Conservation (phyloP, 2,113 vertebrate genomes). For the Pedionomus torquatus region DNA sequence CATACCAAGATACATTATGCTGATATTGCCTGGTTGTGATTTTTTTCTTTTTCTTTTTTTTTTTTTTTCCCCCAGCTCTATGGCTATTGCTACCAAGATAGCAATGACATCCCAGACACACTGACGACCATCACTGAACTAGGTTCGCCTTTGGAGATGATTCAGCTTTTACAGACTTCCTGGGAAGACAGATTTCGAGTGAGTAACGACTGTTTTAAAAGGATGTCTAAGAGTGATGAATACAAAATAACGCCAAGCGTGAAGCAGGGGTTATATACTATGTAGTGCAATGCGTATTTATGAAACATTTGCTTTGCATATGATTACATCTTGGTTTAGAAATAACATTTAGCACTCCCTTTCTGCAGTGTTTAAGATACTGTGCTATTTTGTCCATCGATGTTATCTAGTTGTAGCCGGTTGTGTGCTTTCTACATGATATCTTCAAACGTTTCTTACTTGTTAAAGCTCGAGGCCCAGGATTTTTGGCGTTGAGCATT, state of each 20-base stretch:
- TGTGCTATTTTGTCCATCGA: neutral
- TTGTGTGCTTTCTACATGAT: neutral
- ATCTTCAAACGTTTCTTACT: neutral
- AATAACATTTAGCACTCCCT: neutral
- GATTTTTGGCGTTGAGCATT: neutral
- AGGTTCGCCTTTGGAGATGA: constrained; percentile 90
- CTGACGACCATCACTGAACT: constrained; percentile 92
- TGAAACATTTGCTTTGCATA: neutral
- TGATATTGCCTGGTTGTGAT: neutral
- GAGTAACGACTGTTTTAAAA: constrained; percentile 59
- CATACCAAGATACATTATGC: fast-evolving
- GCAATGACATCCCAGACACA: constrained; percentile 85
- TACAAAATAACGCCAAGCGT: neutral
- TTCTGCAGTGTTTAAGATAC: neutral
- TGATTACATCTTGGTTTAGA: neutral
- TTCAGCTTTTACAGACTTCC: constrained; percentile 89
- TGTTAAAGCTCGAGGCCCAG: neutral
- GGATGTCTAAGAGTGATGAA: neutral
- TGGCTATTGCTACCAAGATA: constrained; percentile 91
- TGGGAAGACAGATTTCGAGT: constrained; percentile 92
- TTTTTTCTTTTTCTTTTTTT: constrained; percentile 42
- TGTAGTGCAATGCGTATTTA: neutral
- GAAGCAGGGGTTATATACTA: neutral
- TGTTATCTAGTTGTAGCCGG: neutral
- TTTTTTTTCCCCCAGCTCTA: constrained; percentile 80